phyloP scores from a whole-genome alignment of 2,797 vertebrate genomes.

The Limosa lapponica region DNA sequence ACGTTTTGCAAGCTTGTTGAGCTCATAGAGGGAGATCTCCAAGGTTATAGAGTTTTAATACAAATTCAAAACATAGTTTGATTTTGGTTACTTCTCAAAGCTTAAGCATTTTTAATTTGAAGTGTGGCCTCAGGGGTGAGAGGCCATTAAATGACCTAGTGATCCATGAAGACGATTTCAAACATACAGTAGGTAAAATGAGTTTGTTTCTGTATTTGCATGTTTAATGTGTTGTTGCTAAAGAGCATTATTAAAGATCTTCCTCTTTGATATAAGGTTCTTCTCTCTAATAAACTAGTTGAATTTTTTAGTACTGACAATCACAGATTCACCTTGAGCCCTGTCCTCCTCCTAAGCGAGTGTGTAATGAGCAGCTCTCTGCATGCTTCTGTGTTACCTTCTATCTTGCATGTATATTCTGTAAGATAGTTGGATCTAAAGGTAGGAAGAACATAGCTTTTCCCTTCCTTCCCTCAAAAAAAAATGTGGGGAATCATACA shows the following conservation, averaged over 20 bases:
- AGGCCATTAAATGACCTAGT: conserved; percentile 63
- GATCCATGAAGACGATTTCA: conserved; percentile 67
- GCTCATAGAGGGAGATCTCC: not conserved
- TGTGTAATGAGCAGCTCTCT: not conserved
- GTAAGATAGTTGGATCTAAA: not conserved
- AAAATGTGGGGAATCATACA: not conserved
- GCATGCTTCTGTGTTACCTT: not conserved
- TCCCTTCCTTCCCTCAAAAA: not conserved
- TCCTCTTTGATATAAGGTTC: conserved; percentile 1
- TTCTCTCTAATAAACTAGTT: not conserved
- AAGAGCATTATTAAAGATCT: conserved; percentile 42
- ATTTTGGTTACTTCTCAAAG: conserved; percentile 61
- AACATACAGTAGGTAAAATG: conserved; percentile 45
- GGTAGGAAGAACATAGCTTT: not conserved
- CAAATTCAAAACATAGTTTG: conserved; percentile 59
- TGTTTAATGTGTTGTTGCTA: conserved; percentile 60
- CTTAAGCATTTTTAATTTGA: conserved; percentile 61
- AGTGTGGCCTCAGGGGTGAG: conserved; percentile 51
- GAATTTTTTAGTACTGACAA: not conserved
- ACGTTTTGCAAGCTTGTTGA: not conserved
- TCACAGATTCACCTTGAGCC: not conserved
- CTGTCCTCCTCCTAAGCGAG: not conserved
- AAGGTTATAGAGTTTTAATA: conserved; percentile 28
- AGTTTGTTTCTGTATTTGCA: conserved; percentile 50
- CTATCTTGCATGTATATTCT: not conserved